Conservation (phyloP, 2,113 vertebrate species). For the Mus pahari region DNA sequence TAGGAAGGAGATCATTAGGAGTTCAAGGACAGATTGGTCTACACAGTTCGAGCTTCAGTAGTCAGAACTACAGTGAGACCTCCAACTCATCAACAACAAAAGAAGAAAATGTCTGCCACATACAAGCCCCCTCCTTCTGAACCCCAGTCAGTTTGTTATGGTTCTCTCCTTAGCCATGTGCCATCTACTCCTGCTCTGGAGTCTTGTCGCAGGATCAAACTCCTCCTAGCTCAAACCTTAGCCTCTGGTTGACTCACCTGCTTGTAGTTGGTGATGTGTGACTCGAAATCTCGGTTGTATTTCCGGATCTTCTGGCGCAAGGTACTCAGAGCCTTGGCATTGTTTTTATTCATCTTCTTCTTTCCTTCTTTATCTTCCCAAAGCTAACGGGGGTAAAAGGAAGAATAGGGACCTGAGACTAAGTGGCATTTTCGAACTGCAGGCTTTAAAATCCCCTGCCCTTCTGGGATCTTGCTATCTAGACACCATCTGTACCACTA, state of each 20-base stretch:
- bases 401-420: neutral
- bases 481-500: neutral
- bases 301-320: constrained; percentile 95
- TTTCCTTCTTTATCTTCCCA: constrained; percentile 96
- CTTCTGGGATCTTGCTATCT: neutral
- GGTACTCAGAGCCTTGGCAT: constrained; percentile 93
- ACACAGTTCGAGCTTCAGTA: neutral
- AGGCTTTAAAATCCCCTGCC: neutral
- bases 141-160: accelerated
- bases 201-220: neutral
- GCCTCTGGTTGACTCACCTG: constrained; percentile 85
- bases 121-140: neutral
- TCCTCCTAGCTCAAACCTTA: neutral
- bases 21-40: neutral
- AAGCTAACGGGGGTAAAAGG: constrained; percentile 82
- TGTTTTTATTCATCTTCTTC: constrained; percentile 98
- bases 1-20: neutral
- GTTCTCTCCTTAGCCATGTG: neutral
- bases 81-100: neutral
- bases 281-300: constrained; percentile 94
- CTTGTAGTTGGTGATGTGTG: constrained; percentile 90
- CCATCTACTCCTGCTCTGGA: neutral
- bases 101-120: neutral
- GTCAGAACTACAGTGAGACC: neutral
- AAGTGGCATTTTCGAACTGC: neutral